Evolutionary conservation across 2,797 vertebrate species (phyloP), one percentile per base, ranked within the genome.

Genomic region (Dendrocincla fuliginosa): DNA sequence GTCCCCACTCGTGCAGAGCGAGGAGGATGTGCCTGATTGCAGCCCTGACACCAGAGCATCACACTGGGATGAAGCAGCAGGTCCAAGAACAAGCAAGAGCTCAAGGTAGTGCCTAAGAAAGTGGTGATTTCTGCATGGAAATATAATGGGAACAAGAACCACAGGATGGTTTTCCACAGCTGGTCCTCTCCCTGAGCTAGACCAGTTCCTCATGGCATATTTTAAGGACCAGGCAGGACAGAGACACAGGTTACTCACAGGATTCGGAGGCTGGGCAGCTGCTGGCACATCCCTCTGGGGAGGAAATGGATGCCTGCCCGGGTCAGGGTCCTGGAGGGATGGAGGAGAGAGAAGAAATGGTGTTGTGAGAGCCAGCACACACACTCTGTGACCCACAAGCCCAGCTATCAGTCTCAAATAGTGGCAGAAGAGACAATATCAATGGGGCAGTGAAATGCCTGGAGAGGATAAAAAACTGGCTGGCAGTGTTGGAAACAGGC

Each of bases 241-340:
- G 41, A 49, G 57, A 46, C 50, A 23, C 0, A 0, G 7, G 50
- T 56, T 94, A 99, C 99, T 99, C 97, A 99, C 99, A 99, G 98
- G 89, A 99, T 97, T 97, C 98, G 98, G 90, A 99, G 98, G 95
- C 97, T 98, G 97, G 99, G 98, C 93, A 99, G 98, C 97, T 99
- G 99, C 95, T 99, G 99, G 96, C 99, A 99, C 95, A 99, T 98
- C 92, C 98, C 98, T 32, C 96, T 95, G 79, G 99, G 99, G 84
- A 99, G 98, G 80, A 97, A 97, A 83, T 91, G 98, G 95, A 99
- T 98, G 76, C 99, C 99, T 24, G 98, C 99, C 4, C 98, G 95
- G 76, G 99, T 99, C 98, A 99, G 67, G n/a, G 98, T 99, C 97
- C 99, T 99, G 82, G 71, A 90, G 84, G 91, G 78, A 86, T 8